phyloP scores from a whole-genome alignment of 2,888 invertebrate genomes.

The Papilio elwesi region DNA sequence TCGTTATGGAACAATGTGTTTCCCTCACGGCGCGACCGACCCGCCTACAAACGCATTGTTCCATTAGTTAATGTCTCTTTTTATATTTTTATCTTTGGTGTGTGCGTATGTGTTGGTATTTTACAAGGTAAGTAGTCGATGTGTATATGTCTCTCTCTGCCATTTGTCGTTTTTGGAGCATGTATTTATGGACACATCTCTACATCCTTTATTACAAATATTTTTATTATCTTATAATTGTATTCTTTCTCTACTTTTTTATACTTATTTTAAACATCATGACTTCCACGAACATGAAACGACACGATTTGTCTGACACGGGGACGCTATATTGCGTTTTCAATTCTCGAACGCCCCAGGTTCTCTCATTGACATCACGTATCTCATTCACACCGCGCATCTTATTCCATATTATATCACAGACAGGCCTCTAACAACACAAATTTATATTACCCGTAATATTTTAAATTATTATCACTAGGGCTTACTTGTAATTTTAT shows the following conservation, averaged over 20 bases:
- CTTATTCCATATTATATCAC: constrained; percentile 25
- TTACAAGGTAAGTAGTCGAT: constrained; percentile 76
- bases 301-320: constrained; percentile 64
- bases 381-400: constrained; percentile 23
- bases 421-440: constrained; percentile 22
- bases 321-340: constrained; percentile 36
- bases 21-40: constrained; percentile 42
- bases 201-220: constrained; percentile 55
- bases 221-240: constrained; percentile 60
- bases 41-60: constrained; percentile 69
- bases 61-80: constrained; percentile 65
- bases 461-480: constrained; percentile 59
- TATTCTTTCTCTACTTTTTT: constrained; percentile 64
- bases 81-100: constrained; percentile 56
- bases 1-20: constrained; percentile 74
- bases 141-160: constrained; percentile 71
- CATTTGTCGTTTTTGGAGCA: constrained; percentile 69
- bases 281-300: constrained; percentile 75
- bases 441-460: constrained; percentile 20
- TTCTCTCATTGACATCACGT: constrained; percentile 25
- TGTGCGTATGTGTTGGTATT: constrained; percentile 55
- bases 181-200: constrained; percentile 62
- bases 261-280: constrained; percentile 71
- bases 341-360: constrained; percentile 3
- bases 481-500: constrained; percentile 71